Evolutionary conservation across 2,888 invertebrate species (phyloP).

Genomic region (Hybos culiciformis): DNA sequence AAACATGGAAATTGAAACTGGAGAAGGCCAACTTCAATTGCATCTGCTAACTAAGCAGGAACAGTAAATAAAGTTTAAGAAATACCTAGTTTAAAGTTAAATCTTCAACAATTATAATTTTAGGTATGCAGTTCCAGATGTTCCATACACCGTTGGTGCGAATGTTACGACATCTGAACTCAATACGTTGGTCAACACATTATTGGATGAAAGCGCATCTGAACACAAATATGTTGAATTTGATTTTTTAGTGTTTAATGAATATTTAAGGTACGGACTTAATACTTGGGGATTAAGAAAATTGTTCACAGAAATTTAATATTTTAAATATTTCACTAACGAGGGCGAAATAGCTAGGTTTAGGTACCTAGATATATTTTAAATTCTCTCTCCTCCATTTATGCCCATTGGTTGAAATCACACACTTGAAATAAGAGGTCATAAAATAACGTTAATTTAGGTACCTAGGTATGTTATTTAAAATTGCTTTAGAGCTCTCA

Average conservation of each 20-base stretch:
- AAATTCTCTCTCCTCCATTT: background rate
- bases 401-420: too few species aligned
- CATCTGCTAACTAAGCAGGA: constrained; percentile 68
- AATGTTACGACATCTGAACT: constrained; percentile 54
- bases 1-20: constrained; percentile 30
- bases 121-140: constrained; percentile 79
- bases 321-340: too few species aligned
- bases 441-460: too few species aligned
- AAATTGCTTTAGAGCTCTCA: too few species aligned
- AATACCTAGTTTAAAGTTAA: background rate
- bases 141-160: constrained; percentile 68
- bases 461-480: too few species aligned
- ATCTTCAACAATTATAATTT: constrained; percentile 1
- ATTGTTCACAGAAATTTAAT: background rate
- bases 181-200: constrained; percentile 64
- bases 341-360: too few species aligned
- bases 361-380: too few species aligned
- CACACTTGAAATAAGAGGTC: too few species aligned
- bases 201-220: constrained; percentile 47
- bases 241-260: constrained; percentile 78
- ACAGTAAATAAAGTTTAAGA: constrained; percentile 42
- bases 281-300: background rate
- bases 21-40: constrained; percentile 56
- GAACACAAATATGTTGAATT: constrained; percentile 46
- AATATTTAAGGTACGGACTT: constrained; percentile 52